These are phyloP conservation scores for Polydrusus pterygomalis DNA, from an alignment of 2,888 invertebrate species.

Conservation along the genomic window DNA sequence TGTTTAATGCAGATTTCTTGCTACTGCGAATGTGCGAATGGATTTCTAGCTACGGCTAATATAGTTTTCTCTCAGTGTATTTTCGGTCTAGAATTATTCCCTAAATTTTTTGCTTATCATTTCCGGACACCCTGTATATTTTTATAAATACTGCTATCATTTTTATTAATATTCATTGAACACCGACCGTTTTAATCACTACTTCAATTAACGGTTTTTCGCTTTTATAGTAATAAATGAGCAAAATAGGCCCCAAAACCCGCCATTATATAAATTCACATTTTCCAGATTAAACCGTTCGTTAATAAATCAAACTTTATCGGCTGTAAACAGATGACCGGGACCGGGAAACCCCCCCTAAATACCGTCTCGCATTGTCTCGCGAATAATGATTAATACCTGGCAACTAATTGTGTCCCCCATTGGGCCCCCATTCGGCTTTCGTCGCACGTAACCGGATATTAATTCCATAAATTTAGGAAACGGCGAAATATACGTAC, in stretches of 20 bases:
- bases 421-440: constrained; percentile 52
- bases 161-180: background rate
- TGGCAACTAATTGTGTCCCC: constrained; percentile 58
- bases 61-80: too few species aligned
- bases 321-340: constrained; percentile 52
- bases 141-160: background rate
- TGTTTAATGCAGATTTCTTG: too few species aligned
- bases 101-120: too few species aligned
- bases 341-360: constrained; percentile 35
- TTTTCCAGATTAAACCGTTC: constrained; percentile 44
- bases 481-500: constrained; percentile 48
- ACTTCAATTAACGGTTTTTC: constrained; percentile 1
- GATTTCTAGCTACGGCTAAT: too few species aligned
- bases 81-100: too few species aligned
- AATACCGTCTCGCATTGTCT: constrained; percentile 45
- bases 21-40: too few species aligned
- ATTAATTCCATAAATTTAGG: constrained; percentile 69
- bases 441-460: constrained; percentile 63
- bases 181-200: constrained; percentile 11
- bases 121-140: too few species aligned
- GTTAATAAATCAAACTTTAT: constrained; percentile 53
- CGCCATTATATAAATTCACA: constrained; percentile 29
- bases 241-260: constrained; percentile 1
- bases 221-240: constrained; percentile 14
- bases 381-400: constrained; percentile 60